A percentile compares a stretch with the other conserved stretches of the same genome.
These are phyloP conservation scores for Artibeus jamaicensis DNA, from an alignment of 2,797 vertebrate genomes.

Conservation along the genomic window DNA sequence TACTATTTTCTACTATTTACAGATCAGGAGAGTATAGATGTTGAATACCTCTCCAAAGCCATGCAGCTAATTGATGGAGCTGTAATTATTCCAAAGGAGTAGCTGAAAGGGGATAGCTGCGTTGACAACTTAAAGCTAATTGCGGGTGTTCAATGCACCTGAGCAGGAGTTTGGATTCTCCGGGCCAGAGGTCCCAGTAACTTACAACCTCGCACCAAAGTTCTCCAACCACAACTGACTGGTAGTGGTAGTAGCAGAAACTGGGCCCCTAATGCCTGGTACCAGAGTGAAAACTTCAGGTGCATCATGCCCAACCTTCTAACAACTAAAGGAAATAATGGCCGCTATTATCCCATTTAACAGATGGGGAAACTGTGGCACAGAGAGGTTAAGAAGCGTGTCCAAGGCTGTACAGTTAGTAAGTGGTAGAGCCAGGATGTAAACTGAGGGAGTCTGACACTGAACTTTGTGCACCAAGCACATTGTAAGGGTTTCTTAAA, in stretches of 20 bases:
- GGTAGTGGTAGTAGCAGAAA: neutral
- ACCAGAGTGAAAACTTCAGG: neutral
- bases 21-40: neutral
- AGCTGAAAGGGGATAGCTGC: neutral
- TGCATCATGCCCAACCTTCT: neutral
- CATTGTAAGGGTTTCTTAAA: neutral
- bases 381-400: neutral
- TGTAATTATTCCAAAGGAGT: neutral
- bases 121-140: neutral
- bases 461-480: neutral
- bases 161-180: neutral
- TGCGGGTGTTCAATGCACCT: neutral
- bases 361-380: neutral
- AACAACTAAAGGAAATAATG: neutral
- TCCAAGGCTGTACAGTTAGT: neutral
- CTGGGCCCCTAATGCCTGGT: neutral
- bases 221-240: neutral
- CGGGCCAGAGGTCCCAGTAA: neutral
- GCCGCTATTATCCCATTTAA: neutral
- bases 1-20: conserved; percentile 24
- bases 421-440: neutral
- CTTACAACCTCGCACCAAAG: neutral
- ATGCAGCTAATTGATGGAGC: neutral
- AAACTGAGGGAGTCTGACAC: neutral
- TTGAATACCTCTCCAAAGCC: neutral